Evolutionary conservation across 2,797 vertebrate genomes (phyloP).

Genomic region (Lagocephalus sceleratus): DNA sequence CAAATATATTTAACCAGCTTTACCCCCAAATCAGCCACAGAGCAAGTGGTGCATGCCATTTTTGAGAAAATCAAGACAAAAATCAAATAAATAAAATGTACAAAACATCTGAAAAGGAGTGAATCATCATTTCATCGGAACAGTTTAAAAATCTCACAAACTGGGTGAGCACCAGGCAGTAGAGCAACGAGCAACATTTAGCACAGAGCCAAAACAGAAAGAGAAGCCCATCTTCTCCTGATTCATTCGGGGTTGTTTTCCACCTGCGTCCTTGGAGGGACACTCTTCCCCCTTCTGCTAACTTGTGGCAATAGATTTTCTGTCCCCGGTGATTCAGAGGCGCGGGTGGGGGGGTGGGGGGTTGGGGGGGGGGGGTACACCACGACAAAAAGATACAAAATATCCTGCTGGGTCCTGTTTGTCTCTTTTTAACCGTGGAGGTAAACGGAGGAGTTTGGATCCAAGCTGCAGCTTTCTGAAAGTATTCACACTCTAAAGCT

Average conservation of each 20-base stretch:
- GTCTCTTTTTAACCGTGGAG: conserved; percentile 41
- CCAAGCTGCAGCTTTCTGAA: conserved; percentile 66
- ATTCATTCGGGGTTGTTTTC: conserved; percentile 11
- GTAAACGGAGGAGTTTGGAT: conserved; percentile 67
- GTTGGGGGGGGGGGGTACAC: conserved; percentile 32
- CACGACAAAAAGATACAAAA: conserved; percentile 58
- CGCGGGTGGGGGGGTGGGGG: conserved; percentile 17
- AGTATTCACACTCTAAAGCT: conserved; percentile 69
- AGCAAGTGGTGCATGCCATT: conserved; percentile 76
- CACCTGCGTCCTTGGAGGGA: conserved; percentile 32
- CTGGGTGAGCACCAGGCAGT: conserved; percentile 78
- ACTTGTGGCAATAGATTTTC: conserved; percentile 23
- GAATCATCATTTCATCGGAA: conserved; percentile 58
- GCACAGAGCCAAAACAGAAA: conserved; percentile 34
- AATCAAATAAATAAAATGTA: conserved; percentile 71
- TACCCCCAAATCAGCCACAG: conserved; percentile 42
- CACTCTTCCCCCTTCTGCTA: conserved; percentile 17
- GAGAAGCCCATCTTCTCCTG: conserved; percentile 13
- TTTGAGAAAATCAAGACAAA: conserved; percentile 33
- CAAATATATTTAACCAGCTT: conserved; percentile 13
- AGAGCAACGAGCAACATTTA: conserved; percentile 66
- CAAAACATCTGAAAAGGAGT: conserved; percentile 66
- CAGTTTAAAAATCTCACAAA: conserved; percentile 62
- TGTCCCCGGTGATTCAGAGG: conserved; percentile 25
- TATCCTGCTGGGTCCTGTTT: conserved; percentile 54